Evolutionary conservation across 2,113 vertebrate species (phyloP).

Genomic region (Rhineura floridana): DNA sequence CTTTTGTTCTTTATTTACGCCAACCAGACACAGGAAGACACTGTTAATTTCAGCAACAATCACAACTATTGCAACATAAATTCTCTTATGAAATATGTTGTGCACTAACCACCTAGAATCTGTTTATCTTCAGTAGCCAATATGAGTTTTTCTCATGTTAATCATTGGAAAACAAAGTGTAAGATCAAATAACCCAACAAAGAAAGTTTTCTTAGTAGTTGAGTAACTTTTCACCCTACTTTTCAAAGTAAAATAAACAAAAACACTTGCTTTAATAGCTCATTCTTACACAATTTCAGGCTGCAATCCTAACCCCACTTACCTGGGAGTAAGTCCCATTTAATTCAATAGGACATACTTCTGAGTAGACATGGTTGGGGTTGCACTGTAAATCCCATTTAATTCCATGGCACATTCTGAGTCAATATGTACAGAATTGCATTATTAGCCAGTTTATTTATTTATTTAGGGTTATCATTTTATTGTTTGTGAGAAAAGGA

Average conservation of each 20-base stretch:
- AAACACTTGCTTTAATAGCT: too few relatives aligned
- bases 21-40: not conserved
- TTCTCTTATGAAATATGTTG: not conserved
- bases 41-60: not conserved
- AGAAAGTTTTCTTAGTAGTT: not conserved
- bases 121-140: not conserved
- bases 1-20: not conserved
- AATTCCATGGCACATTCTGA: not conserved
- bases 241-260: not conserved
- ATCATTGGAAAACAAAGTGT: not conserved
- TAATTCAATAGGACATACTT: too few relatives aligned
- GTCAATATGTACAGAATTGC: too few relatives aligned
- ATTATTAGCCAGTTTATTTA: not conserved
- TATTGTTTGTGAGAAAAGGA: not conserved
- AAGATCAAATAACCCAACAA: not conserved
- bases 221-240: not conserved
- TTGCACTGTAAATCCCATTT: too few relatives aligned
- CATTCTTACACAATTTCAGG: too few relatives aligned
- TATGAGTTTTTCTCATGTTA: not conserved
- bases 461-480: too few relatives aligned
- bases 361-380: too few relatives aligned
- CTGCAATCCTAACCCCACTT: too few relatives aligned
- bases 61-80: not conserved
- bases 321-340: too few relatives aligned
- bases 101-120: not conserved